phyloP scores from a whole-genome alignment of 2,113 vertebrate genomes.

The Abramis brama region DNA sequence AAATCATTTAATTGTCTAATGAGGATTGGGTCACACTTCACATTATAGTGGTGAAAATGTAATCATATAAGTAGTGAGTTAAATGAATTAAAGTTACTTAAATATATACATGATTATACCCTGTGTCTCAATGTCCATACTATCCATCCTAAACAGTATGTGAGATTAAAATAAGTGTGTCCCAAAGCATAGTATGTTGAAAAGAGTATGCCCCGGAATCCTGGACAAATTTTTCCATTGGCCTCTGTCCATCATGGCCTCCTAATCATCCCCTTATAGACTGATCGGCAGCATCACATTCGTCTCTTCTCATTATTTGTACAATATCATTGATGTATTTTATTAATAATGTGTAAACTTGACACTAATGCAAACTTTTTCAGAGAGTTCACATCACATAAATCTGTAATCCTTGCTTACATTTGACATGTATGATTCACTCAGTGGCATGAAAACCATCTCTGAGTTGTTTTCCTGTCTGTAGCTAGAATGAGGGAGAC shows the following conservation, averaged over 20 bases:
- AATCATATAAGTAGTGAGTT: neutral
- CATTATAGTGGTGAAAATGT: neutral
- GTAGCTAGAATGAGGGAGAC: conserved; percentile 14
- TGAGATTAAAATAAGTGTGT: no score
- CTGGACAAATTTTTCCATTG: no score
- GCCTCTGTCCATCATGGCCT: no score
- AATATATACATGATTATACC: neutral
- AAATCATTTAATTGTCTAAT: conserved; percentile 25
- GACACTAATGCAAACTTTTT: neutral
- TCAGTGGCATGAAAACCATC: neutral
- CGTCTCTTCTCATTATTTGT: neutral
- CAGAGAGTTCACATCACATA: neutral
- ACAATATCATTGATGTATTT: neutral
- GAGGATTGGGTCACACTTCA: neutral
- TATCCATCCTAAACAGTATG: no score
- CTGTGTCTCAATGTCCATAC: no score
- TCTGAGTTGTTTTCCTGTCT: conserved; percentile 7
- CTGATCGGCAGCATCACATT: no score
- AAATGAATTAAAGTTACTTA: neutral
- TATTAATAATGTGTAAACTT: neutral
- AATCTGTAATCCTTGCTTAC: neutral
- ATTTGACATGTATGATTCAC: conserved; percentile 8
- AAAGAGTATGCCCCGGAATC: no score
- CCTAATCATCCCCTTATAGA: no score
- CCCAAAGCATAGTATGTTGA: no score